These are phyloP conservation scores for Drosophila rubida DNA, from an alignment of 2,888 invertebrate genomes.

Conservation along the genomic window DNA sequence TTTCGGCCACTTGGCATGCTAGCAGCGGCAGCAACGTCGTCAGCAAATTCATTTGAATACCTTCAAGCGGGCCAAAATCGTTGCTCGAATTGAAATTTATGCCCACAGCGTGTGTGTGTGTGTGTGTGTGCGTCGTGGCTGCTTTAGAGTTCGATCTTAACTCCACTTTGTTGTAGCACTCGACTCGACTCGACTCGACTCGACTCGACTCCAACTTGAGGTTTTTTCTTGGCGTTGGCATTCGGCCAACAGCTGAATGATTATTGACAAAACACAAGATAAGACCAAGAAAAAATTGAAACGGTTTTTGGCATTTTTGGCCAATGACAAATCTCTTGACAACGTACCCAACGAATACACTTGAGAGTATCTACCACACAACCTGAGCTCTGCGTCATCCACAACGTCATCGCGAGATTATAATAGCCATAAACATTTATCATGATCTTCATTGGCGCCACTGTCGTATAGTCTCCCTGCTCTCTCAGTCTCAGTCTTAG, in stretches of 20 bases:
- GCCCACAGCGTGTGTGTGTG: constrained; percentile 28
- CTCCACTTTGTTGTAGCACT: constrained; percentile 46
- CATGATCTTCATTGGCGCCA: constrained; percentile 59
- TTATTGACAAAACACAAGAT: constrained; percentile 28
- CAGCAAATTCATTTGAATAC: constrained; percentile 64
- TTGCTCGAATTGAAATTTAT: constrained; percentile 63
- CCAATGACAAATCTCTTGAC: constrained; percentile 71
- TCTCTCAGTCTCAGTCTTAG: constrained; percentile 1
- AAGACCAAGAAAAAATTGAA: constrained; percentile 4
- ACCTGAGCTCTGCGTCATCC: constrained; percentile 39
- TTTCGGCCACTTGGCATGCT: constrained; percentile 65
- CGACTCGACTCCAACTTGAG: constrained; percentile 33
- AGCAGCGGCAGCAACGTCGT: constrained; percentile 30
- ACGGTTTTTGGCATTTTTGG: constrained; percentile 41
- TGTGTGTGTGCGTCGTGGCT: constrained; percentile 28
- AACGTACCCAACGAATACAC: constrained; percentile 35
- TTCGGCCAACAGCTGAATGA: constrained; percentile 41
- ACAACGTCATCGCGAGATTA: constrained; percentile 50
- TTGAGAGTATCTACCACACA: not conserved
- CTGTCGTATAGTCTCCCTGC: not conserved
- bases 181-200: no score
- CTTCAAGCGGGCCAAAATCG: constrained; percentile 58
- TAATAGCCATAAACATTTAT: constrained; percentile 45
- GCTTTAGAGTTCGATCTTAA: constrained; percentile 32
- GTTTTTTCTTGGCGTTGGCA: constrained; percentile 45